Conservation (phyloP, 2,888 invertebrate genomes). For the Malacosoma neustria region DNA sequence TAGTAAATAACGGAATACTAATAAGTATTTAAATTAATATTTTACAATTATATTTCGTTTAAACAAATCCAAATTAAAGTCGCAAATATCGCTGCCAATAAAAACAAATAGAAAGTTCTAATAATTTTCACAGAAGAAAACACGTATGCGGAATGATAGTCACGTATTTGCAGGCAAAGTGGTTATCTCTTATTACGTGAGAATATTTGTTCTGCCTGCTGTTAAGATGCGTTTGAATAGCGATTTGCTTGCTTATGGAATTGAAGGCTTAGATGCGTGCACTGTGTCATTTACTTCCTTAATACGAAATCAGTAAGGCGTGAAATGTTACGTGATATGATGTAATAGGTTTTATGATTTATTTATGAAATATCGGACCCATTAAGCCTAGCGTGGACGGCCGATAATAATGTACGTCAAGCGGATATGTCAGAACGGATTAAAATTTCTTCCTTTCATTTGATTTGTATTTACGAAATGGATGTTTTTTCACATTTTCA, state of each 20-base stretch:
- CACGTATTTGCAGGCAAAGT: conserved; percentile 44
- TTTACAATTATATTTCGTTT: too few species aligned
- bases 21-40: too few species aligned
- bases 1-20: too few species aligned
- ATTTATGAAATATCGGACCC: conserved; percentile 10
- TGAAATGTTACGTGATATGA: conserved; percentile 29
- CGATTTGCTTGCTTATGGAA: conserved; percentile 4
- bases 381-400: conserved; percentile 1
- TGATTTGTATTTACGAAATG: too few species aligned
- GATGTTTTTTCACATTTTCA: too few species aligned
- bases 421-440: too few species aligned
- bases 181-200: conserved; percentile 55
- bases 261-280: conserved; percentile 24
- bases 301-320: conserved; percentile 30
- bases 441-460: too few species aligned
- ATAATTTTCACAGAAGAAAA: conserved; percentile 14
- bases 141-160: conserved; percentile 38
- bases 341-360: conserved; percentile 11
- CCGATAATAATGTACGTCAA: background rate
- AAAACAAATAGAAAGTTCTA: background rate
- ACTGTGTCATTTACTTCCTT: conserved; percentile 31
- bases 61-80: too few species aligned
- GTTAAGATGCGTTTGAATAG: background rate
- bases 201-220: conserved; percentile 45
- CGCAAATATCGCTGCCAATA: too few species aligned